Conservation (phyloP, 2,888 invertebrate species). For the Ectropis crepuscularia region DNA sequence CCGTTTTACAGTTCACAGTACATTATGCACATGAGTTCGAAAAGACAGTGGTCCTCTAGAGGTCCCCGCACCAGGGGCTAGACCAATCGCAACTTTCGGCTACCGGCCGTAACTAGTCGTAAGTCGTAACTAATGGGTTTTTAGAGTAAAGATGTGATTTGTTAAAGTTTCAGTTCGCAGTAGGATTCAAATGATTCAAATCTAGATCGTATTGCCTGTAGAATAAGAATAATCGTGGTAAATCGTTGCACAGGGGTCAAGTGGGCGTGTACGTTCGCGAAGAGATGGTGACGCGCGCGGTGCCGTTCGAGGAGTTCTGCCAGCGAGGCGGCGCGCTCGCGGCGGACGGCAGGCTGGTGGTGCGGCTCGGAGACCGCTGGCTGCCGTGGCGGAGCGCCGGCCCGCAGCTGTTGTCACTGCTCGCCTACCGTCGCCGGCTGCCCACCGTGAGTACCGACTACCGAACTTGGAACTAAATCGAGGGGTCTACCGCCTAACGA, state of each 20-base stretch:
- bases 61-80: too few species aligned
- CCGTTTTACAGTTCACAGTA: too few species aligned
- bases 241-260: slow-evolving; percentile 71
- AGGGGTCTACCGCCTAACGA: too few species aligned
- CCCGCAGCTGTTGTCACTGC: slow-evolving; percentile 94
- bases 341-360: slow-evolving; percentile 92
- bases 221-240: background rate
- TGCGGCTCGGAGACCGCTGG: slow-evolving; percentile 94
- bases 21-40: too few species aligned
- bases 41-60: too few species aligned
- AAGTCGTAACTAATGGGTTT: too few species aligned
- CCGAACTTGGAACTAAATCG: background rate
- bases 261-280: slow-evolving; percentile 75
- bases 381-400: slow-evolving; percentile 96
- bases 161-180: too few species aligned
- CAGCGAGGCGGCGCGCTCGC: slow-evolving; percentile 92
- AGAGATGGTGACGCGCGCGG: slow-evolving; percentile 71
- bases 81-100: too few species aligned
- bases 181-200: too few species aligned
- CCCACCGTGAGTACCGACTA: slow-evolving; percentile 86
- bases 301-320: slow-evolving; percentile 78
- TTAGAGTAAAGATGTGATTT: too few species aligned
- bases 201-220: background rate
- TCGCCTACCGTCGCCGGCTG: slow-evolving; percentile 93
- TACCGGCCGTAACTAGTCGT: too few species aligned